Conservation (phyloP, 1,140 invertebrate genomes). For the Globodera rostochiensis region DNA sequence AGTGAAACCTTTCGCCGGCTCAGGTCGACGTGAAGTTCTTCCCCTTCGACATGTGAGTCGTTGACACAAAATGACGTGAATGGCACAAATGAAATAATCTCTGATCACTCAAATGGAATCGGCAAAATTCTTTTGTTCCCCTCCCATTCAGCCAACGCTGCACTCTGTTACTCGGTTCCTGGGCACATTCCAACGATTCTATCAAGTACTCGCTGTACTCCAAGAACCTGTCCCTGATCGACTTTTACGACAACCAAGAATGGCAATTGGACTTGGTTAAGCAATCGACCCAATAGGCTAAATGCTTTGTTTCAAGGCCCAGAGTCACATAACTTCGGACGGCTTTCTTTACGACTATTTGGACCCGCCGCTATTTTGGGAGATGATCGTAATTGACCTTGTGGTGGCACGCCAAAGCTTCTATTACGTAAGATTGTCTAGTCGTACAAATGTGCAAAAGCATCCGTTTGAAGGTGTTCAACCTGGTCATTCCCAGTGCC, state of each 20-base stretch:
- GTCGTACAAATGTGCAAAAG: no score
- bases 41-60: slow-evolving; percentile 62
- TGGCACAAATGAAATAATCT: no score
- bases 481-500: slow-evolving; percentile 62
- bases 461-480: slow-evolving; percentile 56
- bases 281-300: not conserved
- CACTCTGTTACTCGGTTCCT: slow-evolving; percentile 61
- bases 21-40: slow-evolving; percentile 64
- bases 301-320: slow-evolving; percentile 40
- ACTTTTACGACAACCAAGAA: slow-evolving; percentile 66
- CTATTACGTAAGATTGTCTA: slow-evolving; percentile 55
- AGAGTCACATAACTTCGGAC: slow-evolving; percentile 58
- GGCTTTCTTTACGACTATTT: slow-evolving; percentile 64
- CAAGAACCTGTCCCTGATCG: slow-evolving; percentile 62
- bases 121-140: no score
- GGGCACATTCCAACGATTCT: slow-evolving; percentile 65
- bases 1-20: not conserved
- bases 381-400: slow-evolving; percentile 65
- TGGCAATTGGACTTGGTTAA: slow-evolving; percentile 61
- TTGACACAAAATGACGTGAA: no score
- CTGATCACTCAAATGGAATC: no score
- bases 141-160: slow-evolving; percentile 55
- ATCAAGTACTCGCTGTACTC: slow-evolving; percentile 64
- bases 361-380: slow-evolving; percentile 64
- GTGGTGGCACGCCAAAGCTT: slow-evolving; percentile 62